Evolutionary conservation across 2,113 vertebrate species (phyloP).

Genomic region (Mustela nigripes): DNA sequence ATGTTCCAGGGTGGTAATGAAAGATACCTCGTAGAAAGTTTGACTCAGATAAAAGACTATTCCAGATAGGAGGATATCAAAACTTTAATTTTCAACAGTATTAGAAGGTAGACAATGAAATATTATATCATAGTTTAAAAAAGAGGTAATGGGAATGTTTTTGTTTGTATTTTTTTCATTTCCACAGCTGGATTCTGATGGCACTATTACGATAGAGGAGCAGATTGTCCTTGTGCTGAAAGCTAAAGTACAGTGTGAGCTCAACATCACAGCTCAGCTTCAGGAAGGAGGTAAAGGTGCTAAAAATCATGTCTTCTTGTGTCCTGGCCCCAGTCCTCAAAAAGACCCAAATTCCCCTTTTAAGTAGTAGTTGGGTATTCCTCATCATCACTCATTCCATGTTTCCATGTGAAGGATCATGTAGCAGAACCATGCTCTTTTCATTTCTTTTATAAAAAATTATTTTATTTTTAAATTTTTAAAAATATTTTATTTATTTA

Average conservation of each 20-base stretch:
- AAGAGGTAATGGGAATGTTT: background rate
- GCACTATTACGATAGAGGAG: constrained; percentile 91
- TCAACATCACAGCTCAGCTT: constrained; percentile 89
- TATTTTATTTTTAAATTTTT: too few relatives aligned
- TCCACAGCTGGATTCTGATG: constrained; percentile 89
- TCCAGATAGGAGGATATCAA: background rate
- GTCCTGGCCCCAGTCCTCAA: too few relatives aligned
- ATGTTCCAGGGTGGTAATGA: background rate
- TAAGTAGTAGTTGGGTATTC: background rate
- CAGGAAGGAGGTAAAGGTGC: constrained; percentile 83
- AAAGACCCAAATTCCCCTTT: background rate
- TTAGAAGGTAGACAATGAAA: constrained; percentile 15
- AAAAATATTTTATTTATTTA: too few relatives aligned
- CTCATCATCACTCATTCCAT: background rate
- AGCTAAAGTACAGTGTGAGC: constrained; percentile 91
- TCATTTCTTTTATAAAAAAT: background rate
- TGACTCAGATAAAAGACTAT: background rate
- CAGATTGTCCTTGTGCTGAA: constrained; percentile 94
- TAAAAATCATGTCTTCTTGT: background rate
- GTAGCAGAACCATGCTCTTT: background rate
- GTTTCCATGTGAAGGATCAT: background rate
- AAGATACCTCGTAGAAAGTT: background rate
- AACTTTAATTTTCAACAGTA: constrained; percentile 19
- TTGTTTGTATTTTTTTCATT: background rate
- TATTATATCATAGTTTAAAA: background rate